phyloP scores from a whole-genome alignment of 2,888 invertebrate species.

The Drosophila mettleri region DNA sequence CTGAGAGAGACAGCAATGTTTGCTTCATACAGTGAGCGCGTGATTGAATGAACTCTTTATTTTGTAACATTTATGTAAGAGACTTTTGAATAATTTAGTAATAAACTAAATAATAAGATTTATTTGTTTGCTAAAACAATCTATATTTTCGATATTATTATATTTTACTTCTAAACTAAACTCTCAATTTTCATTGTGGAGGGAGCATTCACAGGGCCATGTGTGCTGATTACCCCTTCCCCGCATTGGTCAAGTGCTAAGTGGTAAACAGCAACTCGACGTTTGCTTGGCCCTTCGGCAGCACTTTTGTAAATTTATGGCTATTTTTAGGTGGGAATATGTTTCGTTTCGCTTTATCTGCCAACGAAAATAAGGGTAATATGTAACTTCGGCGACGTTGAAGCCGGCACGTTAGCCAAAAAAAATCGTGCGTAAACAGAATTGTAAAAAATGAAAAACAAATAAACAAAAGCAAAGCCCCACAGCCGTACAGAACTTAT shows the following conservation, averaged over 20 bases:
- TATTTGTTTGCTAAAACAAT: background rate
- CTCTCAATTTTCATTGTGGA: background rate
- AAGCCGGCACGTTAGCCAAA: conserved; percentile 61
- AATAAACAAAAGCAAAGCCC: conserved; percentile 22
- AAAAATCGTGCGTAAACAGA: conserved; percentile 58
- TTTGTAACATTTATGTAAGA: background rate
- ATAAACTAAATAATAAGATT: background rate
- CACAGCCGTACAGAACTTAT: conserved; percentile 38
- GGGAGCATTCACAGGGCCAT: conserved; percentile 26
- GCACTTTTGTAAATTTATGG: conserved; percentile 38
- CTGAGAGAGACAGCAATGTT: conserved; percentile 19
- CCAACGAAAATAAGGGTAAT: conserved; percentile 47
- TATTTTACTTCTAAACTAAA: background rate
- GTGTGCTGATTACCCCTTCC: conserved; percentile 8
- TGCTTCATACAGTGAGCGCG: conserved; percentile 23
- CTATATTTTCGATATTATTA: background rate
- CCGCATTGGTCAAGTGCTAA: conserved; percentile 39
- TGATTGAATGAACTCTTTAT: background rate
- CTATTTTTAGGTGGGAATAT: conserved; percentile 41
- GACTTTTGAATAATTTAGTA: background rate
- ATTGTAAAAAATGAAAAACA: conserved; percentile 50
- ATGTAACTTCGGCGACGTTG: conserved; percentile 51
- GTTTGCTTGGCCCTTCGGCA: conserved; percentile 27
- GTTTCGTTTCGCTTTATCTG: conserved; percentile 39
- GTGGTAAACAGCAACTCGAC: conserved; percentile 37